Conservation (phyloP, 2,797 vertebrate genomes). For the Pipistrellus pygmaeus region DNA sequence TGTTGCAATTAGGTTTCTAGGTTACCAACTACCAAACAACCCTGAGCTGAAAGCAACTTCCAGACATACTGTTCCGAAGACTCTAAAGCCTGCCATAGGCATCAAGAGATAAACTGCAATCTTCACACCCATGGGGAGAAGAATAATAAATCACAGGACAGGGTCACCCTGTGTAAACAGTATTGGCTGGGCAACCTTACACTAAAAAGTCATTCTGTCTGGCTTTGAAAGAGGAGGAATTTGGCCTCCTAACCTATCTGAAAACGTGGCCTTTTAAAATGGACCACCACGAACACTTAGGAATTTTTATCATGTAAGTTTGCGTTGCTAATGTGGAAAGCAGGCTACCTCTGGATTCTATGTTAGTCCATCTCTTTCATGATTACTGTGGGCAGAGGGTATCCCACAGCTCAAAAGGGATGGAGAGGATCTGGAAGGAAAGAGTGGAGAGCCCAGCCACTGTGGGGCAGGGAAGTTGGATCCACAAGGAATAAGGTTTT, state of each 20-base stretch:
- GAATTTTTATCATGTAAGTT: conserved; percentile 25
- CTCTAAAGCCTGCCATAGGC: conserved; percentile 16
- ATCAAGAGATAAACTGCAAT: conserved; percentile 50
- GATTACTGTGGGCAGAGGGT: neutral
- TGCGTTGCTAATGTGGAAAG: neutral
- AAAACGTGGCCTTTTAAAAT: conserved; percentile 62
- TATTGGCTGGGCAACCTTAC: conserved; percentile 23
- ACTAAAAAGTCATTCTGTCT: conserved; percentile 23
- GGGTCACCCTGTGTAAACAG: conserved; percentile 34
- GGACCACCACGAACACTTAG: neutral
- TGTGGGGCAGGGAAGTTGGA: neutral
- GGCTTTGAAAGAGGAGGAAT: conserved; percentile 61
- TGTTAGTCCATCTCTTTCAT: neutral
- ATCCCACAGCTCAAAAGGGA: neutral
- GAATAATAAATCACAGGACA: conserved; percentile 51
- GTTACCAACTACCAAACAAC: conserved; percentile 86
- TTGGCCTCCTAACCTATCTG: conserved; percentile 10
- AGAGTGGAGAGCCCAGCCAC: neutral
- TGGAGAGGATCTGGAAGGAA: neutral
- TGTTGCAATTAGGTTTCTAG: conserved; percentile 87
- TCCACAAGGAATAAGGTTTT: neutral
- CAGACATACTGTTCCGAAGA: conserved; percentile 54
- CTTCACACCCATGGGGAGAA: conserved; percentile 5
- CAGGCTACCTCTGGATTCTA: neutral
- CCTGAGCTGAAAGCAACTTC: conserved; percentile 53